These are phyloP conservation scores for Eptatretus atami DNA, from an alignment of 2,797 vertebrate species.

Conservation along the genomic window DNA sequence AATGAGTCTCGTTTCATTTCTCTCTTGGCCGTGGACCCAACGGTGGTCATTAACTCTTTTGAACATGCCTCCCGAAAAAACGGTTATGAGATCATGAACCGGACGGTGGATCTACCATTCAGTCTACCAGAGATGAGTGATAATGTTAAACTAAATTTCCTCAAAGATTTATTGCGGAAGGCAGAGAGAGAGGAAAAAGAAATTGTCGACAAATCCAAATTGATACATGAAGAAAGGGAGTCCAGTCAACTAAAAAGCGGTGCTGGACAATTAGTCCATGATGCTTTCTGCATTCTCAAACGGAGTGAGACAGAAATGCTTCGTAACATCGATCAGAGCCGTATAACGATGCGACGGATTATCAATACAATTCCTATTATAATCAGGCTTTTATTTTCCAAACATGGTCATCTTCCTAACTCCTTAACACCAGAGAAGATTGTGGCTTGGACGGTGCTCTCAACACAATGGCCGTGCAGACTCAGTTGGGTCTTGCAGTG, in stretches of 20 bases:
- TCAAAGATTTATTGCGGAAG: slow-evolving; percentile 16
- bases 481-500: slow-evolving; percentile 1
- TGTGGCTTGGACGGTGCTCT: slow-evolving; percentile 3
- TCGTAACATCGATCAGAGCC: neutral
- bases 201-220: too few species aligned
- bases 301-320: too few species aligned
- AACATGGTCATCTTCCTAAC: neutral
- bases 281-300: too few species aligned
- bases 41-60: slow-evolving; percentile 38
- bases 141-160: slow-evolving; percentile 23
- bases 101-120: slow-evolving; percentile 46
- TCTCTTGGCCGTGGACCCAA: slow-evolving; percentile 45
- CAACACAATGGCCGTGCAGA: slow-evolving; percentile 2
- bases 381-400: neutral
- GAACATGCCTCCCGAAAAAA: slow-evolving; percentile 20
- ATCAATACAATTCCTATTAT: neutral
- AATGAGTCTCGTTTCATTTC: slow-evolving; percentile 48
- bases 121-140: slow-evolving; percentile 29
- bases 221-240: too few species aligned
- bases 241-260: too few species aligned
- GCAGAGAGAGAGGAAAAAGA: too few species aligned
- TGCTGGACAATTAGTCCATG: too few species aligned
- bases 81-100: slow-evolving; percentile 30
- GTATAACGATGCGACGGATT: neutral
- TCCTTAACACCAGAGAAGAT: slow-evolving; percentile 1